A percentile compares a stretch with the other conserved stretches of the same genome.
phyloP scores from a whole-genome alignment of 2,113 vertebrate genomes.

The Hypanus sabinus region DNA sequence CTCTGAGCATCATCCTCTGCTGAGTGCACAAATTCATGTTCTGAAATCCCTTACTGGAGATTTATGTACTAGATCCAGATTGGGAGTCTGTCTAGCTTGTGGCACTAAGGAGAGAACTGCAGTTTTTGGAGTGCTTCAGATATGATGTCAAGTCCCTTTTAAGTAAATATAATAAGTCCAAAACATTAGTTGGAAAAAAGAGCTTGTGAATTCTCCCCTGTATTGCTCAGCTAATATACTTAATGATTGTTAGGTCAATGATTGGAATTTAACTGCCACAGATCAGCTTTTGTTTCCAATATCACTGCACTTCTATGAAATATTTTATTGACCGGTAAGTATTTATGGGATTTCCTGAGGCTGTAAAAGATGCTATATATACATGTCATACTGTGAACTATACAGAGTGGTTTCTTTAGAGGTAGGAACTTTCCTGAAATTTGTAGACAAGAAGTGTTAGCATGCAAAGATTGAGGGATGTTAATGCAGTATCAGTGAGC shows the following conservation, averaged over 20 bases:
- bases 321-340: not conserved
- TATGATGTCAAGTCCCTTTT: not conserved
- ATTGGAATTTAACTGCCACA: not conserved
- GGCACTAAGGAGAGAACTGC: not conserved
- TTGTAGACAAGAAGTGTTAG: not conserved
- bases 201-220: not conserved
- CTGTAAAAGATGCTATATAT: not conserved
- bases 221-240: not conserved
- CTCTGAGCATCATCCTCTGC: too few species aligned
- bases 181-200: not conserved
- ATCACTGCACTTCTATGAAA: not conserved
- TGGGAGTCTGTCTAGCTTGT: not conserved
- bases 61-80: not conserved
- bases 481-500: not conserved
- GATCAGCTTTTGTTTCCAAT: not conserved
- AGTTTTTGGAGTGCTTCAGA: not conserved
- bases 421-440: not conserved
- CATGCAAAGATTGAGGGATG: not conserved
- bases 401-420: not conserved
- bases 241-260: not conserved
- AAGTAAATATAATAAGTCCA: not conserved
- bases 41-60: not conserved
- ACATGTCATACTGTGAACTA: not conserved
- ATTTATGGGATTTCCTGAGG: not conserved
- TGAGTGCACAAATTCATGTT: not conserved